phyloP scores from a whole-genome alignment of 2,888 invertebrate genomes.

The Apodemia zela region DNA sequence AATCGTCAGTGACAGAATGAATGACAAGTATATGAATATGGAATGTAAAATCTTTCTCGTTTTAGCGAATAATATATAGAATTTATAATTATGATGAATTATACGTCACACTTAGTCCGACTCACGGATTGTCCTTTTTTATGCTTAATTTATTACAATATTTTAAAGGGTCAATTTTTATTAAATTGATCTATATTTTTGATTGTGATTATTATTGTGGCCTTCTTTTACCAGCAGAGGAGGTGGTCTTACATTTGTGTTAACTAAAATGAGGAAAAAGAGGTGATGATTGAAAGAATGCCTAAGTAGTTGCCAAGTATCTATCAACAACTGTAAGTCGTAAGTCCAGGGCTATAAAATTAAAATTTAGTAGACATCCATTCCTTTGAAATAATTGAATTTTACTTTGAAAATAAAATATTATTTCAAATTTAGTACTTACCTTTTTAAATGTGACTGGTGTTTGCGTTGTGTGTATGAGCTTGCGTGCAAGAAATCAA shows the following conservation, averaged over 20 bases:
- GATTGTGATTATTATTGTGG: slow-evolving; percentile 33
- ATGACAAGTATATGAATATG: slow-evolving; percentile 23
- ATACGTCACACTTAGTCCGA: slow-evolving; percentile 30
- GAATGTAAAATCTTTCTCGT: slow-evolving; percentile 20
- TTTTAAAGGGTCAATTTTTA: slow-evolving; percentile 36
- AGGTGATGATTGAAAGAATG: slow-evolving; percentile 20
- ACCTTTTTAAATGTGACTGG: slow-evolving; percentile 27
- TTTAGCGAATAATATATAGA: slow-evolving; percentile 17
- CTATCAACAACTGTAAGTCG: slow-evolving; percentile 15
- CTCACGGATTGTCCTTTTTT: slow-evolving; percentile 36
- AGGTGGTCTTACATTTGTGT: slow-evolving; percentile 15
- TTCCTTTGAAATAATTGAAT: not conserved
- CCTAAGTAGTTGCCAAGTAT: slow-evolving; percentile 26
- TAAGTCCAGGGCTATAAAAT: not conserved
- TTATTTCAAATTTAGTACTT: slow-evolving; percentile 31
- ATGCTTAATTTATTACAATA: slow-evolving; percentile 46
- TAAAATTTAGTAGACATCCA: slow-evolving; percentile 3
- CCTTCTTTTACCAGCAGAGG: slow-evolving; percentile 16
- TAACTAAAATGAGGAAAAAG: slow-evolving; percentile 21
- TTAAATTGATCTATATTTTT: slow-evolving; percentile 35
- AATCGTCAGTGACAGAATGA: slow-evolving; percentile 51
- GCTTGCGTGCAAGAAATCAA: slow-evolving; percentile 43
- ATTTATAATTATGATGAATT: slow-evolving; percentile 20
- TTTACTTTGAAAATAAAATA: not conserved
- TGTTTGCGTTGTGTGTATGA: slow-evolving; percentile 48